Base-by-base conservation (phyloP, 1,140 invertebrate species). In the Drosophila kohkoa region DNA sequence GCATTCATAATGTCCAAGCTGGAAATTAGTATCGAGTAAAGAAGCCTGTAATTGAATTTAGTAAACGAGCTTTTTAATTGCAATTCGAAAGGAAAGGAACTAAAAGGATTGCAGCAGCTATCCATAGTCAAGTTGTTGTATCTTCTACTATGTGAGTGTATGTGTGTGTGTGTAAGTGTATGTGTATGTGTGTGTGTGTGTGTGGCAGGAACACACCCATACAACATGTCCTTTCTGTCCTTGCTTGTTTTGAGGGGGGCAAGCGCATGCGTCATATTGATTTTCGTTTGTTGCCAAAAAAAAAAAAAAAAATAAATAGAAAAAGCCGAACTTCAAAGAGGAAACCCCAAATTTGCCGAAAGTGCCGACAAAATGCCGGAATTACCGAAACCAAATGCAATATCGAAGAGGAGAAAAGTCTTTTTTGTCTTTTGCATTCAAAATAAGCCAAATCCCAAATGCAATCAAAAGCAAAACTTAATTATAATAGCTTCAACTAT, bases 251-350 rank as follows among this genome's bases (percentile, higher is more conserved):
- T 3, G n/a, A 13, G 41, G 41, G 48, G 32, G 62, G 60, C 20
- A 54, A 82, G 82, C 82, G 82, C 82, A 86, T 86, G 82, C 82
- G 82, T 82, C 82, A 82, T 86, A 86, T 86, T 86, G 82, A 86
- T 86, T 86, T 87, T 87, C 69, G 64, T 78, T 63, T 62, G 35
- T 38, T 64, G 74, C 73, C 55, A 63, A 45, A 20, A 60, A 38
- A 38, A 32, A 6, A 32, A 32, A 32, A 5, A 7, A 32, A 7
- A 20, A 32, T 2, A 20, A 38, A 43, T 48, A 38, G 20, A 25
- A 25, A 25, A 25, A 25, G 20, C 8, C 25, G 10, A 85, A 82
- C 83, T 79, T 86, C 82, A 87, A 87, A 82, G 35, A 77, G 79
- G 79, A 87, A 87, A 77, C 59, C 75, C 74, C 81, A 75, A 82